Evolutionary conservation across 2,888 invertebrate species (phyloP), one percentile per base, ranked within the genome.

Genomic region (Meandrusa payeni): DNA sequence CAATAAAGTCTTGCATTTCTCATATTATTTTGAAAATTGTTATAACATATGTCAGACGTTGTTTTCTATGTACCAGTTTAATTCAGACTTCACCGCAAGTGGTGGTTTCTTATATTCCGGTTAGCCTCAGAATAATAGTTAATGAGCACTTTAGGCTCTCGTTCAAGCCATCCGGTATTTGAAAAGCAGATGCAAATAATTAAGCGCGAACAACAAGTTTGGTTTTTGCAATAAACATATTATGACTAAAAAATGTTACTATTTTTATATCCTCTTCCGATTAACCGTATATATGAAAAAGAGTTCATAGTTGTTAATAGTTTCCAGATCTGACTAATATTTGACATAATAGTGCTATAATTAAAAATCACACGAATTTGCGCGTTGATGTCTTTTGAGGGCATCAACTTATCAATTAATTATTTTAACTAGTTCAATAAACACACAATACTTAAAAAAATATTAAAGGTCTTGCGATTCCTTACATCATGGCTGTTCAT

Each of bases 171-270:
- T 69, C 69, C 66, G 72, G 65, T 57, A 64, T 68, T 76, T 65
- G 65, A 67, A 63, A 56, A 58, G 60, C 71, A 73, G 71, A 70
- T 73, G 73, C 57, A 59, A 61, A 66, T 67, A 59, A 59, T 62
- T 66, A 61, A 2, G 4, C 15, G 15, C 2, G 15, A 15, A 15
- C 15, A 15, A 3, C 2, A 3, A 3, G 2, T 4, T 3, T 4
- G 4, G 4, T 4, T 15, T 3, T 15, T 4, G 15, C 15, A 15
- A 15, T 15, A 15, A 15, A 15, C 2, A 15, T 15, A 15, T 15
- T 15, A 3, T 15, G 15, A 15, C 2, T 15, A 15, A 15, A 15
- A 15, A 15, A n/a, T n/a, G 15, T 15, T 15, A 15, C 4, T 15
- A 3, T 15, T 12, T 27, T 12, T 27, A 12, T 12, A 2, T 17